A percentile compares a stretch with the other conserved stretches of the same genome.
These are phyloP conservation scores for Oopsacas minuta DNA, from an alignment of 37 sponge, comb jelly and placozoan species.

Conservation along the genomic window DNA sequence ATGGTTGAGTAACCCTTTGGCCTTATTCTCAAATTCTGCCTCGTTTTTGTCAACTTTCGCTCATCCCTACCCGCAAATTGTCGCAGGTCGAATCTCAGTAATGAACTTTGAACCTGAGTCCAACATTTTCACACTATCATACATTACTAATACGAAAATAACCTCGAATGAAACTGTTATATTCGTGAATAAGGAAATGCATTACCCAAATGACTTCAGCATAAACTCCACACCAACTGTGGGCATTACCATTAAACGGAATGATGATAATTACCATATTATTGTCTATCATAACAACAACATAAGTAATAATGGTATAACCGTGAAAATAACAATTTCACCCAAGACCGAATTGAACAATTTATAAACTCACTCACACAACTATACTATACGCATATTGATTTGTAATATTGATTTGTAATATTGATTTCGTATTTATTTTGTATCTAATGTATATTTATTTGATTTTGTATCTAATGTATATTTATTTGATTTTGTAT, in stretches of 20 bases:
- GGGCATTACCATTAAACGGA: background rate
- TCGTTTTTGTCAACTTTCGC: background rate
- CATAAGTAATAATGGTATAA: background rate
- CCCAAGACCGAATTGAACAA: background rate
- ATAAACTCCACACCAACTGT: background rate
- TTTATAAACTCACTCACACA: too few relatives aligned
- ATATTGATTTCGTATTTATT: too few relatives aligned
- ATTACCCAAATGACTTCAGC: background rate
- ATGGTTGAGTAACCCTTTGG: background rate
- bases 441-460: too few relatives aligned
- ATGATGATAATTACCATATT: background rate
- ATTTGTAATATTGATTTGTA: too few relatives aligned
- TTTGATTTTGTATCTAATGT: background rate
- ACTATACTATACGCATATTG: too few relatives aligned
- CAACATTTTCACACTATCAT: background rate
- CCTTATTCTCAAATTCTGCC: background rate
- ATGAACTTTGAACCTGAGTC: constrained; percentile 16
- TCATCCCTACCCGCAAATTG: background rate
- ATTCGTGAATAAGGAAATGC: background rate
- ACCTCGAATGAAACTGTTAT: background rate
- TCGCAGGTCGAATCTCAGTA: background rate
- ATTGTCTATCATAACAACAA: background rate
- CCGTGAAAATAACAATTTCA: background rate
- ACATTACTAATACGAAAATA: background rate
- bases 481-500: background rate